Evolutionary conservation across 2,888 invertebrate species (phyloP), one percentile per base, ranked within the genome.

Genomic region (Nymphalis c-album): DNA sequence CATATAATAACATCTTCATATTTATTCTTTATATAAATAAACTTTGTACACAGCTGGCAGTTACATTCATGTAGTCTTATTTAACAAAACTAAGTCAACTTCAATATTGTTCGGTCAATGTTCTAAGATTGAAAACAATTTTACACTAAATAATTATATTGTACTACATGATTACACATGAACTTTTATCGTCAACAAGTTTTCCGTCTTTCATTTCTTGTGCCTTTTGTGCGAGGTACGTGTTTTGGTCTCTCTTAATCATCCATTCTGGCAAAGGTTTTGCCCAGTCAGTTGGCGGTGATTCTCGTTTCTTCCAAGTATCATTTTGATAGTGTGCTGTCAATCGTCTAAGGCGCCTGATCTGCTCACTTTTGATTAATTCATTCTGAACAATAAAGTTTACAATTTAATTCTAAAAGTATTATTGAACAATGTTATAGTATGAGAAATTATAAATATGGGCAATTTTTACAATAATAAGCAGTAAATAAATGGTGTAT

Each of bases 251-350:
- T 76, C 94, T 93, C 78, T 96, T 94, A 20, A 84, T 84, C 84
- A 97, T 89, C 94, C 95, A 95, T 7, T 96, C 95, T 0, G 98
- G 97, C 67, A 98, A 84, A 0, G 96, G 96, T 72, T 94, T 94
- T 71, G 94, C 93, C 98, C 98, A 98, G 83, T 97, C 95, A 63
- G 91, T 87, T 0, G 98, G 98, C 0, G 98, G 97, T 47, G 89
- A 78, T 7, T 92, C 92, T 55, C 98, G 89, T 81, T 94, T 95
- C 77, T 95, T 93, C 98, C 98, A 98, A 1, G 95, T 93, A 81
- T 96, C 93, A 85, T 98, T 98, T 63, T 81, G 86, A 74, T 94
- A 94, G 83, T 97, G 97, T 0, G 94, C 93, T 66, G 85, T 82
- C 63, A 97, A 82, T 73, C 98, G 92, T 58, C 90, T 85, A 45